These are phyloP conservation scores for Zosterops pallidus DNA, from an alignment of 2,113 vertebrate genomes.

Conservation along the genomic window DNA sequence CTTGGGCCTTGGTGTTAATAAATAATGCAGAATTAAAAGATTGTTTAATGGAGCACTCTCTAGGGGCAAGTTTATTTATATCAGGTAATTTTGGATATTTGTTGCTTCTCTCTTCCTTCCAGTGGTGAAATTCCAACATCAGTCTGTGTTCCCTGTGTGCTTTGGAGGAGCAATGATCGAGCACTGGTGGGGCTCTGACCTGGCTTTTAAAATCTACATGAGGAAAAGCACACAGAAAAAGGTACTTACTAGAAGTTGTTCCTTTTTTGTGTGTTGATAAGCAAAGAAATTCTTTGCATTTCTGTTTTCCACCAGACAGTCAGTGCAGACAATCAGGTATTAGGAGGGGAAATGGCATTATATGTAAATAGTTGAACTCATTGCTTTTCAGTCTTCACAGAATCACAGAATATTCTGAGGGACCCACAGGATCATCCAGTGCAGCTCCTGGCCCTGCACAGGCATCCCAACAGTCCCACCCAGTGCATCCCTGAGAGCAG, in stretches of 20 bases:
- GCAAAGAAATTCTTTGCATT: background rate
- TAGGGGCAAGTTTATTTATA: background rate
- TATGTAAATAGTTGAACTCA: background rate
- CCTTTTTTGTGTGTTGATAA: background rate
- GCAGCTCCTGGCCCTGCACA: background rate
- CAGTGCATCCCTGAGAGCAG: accelerated
- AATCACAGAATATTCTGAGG: background rate
- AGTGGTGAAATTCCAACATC: slow-evolving; percentile 90
- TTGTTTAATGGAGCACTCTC: background rate
- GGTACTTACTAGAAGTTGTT: slow-evolving; percentile 61
- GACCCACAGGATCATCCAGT: accelerated
- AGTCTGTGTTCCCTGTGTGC: slow-evolving; percentile 81
- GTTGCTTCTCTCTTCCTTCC: slow-evolving; percentile 36
- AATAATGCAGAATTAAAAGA: background rate
- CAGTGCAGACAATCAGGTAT: background rate
- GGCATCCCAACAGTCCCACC: background rate
- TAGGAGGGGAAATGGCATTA: background rate
- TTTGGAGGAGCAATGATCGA: slow-evolving; percentile 75
- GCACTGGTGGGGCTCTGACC: slow-evolving; percentile 84
- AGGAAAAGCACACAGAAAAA: slow-evolving; percentile 85
- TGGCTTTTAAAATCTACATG: slow-evolving; percentile 86
- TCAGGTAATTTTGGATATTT: background rate
- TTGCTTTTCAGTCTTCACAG: background rate
- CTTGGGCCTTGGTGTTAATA: background rate
- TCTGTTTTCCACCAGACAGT: background rate